Base-by-base conservation (phyloP, 2,888 invertebrate genomes). In the Brachyptera risi region DNA sequence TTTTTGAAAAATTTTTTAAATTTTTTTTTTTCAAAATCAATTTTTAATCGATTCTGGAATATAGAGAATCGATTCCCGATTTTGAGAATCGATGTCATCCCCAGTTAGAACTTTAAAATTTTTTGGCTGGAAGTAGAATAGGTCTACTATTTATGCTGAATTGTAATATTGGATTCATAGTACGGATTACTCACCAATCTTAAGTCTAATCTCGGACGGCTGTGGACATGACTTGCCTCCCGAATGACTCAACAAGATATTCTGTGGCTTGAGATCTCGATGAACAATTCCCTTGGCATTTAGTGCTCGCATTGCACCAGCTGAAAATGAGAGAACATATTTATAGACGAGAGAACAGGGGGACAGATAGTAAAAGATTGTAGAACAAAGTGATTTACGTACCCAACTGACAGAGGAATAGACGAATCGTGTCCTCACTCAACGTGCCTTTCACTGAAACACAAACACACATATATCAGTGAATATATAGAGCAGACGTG, bases 181-280 rank as follows among this genome's bases (percentile, higher is more conserved):
- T n/a, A n/a, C n/a, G n/a, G n/a, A n/a, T n/a, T n/a, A 7, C 31
- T 31, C 24, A 95, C 93, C 93, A 71, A 96, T 96, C 85, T 99
- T 99, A 59, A 99, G 83, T 64, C 86, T 89, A 68, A 97, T 96
- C 75, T 96, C 91, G 69, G 86, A 84, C 9, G 92, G 90, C 60
- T 87, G 84, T 17, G 88, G 86, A 70, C 84, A 83, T 9, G 78
- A 73, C 68, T 83, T 82, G 38, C 80, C 80, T 75, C 87, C 81
- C 76, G 75, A 86, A 76, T 96, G 92, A 71, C 95, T 94, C 67
- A 99, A 83, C 65, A 99, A 80, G 73, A 99, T 98, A 79, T 99
- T 99, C 80, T 99, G 99, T 54, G 99, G 99, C 77, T 99, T 99
- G 73, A 99, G 83, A 80, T 99, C 99, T 70, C 99, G 84, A 77